phyloP scores from a whole-genome alignment of 53 echinoderm and acorn worm species.

The Hippasteria phrygiana region DNA sequence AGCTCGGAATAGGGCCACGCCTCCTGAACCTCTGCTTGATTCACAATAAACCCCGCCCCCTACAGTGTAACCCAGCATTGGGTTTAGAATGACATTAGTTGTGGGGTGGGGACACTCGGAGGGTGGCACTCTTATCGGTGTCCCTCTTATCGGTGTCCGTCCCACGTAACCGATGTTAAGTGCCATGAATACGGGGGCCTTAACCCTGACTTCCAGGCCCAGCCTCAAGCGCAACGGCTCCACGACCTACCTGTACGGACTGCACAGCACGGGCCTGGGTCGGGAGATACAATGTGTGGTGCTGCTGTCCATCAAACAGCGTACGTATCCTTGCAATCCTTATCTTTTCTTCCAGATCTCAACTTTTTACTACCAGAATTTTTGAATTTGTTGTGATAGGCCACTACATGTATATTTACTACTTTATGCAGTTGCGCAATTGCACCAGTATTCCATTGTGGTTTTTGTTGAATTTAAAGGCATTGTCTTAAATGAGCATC shows the following conservation, averaged over 20 bases:
- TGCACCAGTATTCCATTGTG: too few relatives aligned
- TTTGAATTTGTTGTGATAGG: too few relatives aligned
- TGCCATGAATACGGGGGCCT: constrained; percentile 54
- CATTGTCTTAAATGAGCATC: too few relatives aligned
- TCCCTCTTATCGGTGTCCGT: neutral
- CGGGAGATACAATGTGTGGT: constrained; percentile 60
- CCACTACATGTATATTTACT: too few relatives aligned
- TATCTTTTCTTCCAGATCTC: neutral
- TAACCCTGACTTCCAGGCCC: constrained; percentile 43
- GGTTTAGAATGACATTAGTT: neutral
- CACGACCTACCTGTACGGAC: constrained; percentile 56
- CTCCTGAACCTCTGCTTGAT: neutral
- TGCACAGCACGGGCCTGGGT: constrained; percentile 61
- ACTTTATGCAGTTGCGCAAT: too few relatives aligned
- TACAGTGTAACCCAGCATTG: neutral
- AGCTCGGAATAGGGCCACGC: too few relatives aligned
- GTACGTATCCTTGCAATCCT: neutral
- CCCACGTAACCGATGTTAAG: constrained; percentile 26
- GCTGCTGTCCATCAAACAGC: constrained; percentile 39
- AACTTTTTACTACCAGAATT: too few relatives aligned
- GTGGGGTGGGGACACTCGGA: neutral
- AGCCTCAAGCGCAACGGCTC: constrained; percentile 41
- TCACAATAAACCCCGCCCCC: neutral
- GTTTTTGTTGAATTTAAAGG: too few relatives aligned
- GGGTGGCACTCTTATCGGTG: neutral